A percentile compares a stretch with the other conserved stretches of the same genome.
Evolutionary conservation across 1,140 invertebrate species (phyloP).

Genomic region (Zaprionus tsacasi): DNA sequence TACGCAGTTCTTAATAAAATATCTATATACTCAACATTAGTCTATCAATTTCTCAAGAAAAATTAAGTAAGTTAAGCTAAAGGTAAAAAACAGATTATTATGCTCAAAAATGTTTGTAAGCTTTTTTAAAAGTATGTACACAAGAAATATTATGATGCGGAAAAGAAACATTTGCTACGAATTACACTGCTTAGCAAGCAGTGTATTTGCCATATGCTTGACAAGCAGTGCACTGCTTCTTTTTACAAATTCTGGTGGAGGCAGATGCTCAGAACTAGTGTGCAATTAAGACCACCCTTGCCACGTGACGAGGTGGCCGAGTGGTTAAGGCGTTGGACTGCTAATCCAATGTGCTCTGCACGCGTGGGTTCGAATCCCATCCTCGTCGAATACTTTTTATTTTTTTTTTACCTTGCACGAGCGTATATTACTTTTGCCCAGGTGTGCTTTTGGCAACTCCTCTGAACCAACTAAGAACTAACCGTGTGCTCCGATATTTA

Average conservation of each 20-base stretch:
- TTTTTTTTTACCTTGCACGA: too few relatives aligned
- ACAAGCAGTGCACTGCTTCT: conserved; percentile 19
- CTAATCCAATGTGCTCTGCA: conserved; percentile 90
- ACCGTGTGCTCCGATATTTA: too few relatives aligned
- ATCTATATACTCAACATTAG: background rate
- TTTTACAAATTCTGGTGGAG: background rate
- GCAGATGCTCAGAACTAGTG: background rate
- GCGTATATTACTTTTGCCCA: too few relatives aligned
- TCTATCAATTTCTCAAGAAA: background rate
- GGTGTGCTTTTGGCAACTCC: too few relatives aligned
- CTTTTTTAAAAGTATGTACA: too few relatives aligned
- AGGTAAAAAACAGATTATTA: too few relatives aligned
- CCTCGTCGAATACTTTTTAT: conserved; percentile 88
- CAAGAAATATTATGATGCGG: too few relatives aligned
- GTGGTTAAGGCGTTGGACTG: conserved; percentile 96
- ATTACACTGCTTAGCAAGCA: background rate
- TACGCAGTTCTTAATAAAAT: conserved; percentile 14
- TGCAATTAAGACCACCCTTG: conserved; percentile 5
- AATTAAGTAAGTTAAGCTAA: background rate
- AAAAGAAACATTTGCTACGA: too few relatives aligned
- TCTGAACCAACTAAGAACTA: too few relatives aligned
- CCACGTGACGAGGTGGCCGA: conserved; percentile 89
- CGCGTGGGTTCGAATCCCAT: conserved; percentile 96
- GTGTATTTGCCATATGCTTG: background rate
- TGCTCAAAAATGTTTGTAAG: too few relatives aligned